Evolutionary conservation across 2,797 vertebrate genomes (phyloP), one percentile per base, ranked within the genome.

Genomic region (Poeciliopsis presidionis): DNA sequence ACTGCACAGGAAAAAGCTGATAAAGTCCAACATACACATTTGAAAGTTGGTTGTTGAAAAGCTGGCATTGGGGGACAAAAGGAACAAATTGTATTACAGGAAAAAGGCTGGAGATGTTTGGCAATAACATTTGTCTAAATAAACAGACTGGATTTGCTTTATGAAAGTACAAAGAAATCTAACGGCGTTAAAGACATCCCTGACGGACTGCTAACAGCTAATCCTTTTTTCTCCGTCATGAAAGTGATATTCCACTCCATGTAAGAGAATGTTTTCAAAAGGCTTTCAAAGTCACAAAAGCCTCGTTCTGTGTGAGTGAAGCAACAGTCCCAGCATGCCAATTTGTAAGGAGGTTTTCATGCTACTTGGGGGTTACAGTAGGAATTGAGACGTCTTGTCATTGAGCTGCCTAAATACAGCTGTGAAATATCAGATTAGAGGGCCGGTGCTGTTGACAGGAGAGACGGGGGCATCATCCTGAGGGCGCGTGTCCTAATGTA

Each of bases 321-420:
- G 86, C 76, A 81, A 91, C 83, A 72, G 87, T 92, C 88, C 83
- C 89, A 83, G 92, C 80, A 89, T 92, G 89, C 83, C 92, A 93
- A 91, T 92, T 90, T 92, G 83, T 78, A 73, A 90, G 81, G 78
- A 88, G 20, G 84, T 81, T 88, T 83, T 77, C 87, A 75, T 36
- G 74, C 65, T 74, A 88, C 87, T 73, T 81, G 76, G 79, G 81
- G 87, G 72, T 86, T 87, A 80, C 74, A 87, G 83, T 81, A 75
- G 61, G 84, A 93, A 94, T 93, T 90, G 87, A 94, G 93, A 93
- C 86, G 82, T 87, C 90, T 92, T 94, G 94, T 94, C 93, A 94
- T 89, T 94, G 92, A 95, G 93, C 91, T 86, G 91, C 92, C 89
- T 77, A 75, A 90, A 91, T 82, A 90, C 93, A 89, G 94, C 92